Percentiles rank a stretch among this genome's conserved stretches.
phyloP scores from a whole-genome alignment of 2,888 invertebrate genomes.

The Monoplex corrugatus region DNA sequence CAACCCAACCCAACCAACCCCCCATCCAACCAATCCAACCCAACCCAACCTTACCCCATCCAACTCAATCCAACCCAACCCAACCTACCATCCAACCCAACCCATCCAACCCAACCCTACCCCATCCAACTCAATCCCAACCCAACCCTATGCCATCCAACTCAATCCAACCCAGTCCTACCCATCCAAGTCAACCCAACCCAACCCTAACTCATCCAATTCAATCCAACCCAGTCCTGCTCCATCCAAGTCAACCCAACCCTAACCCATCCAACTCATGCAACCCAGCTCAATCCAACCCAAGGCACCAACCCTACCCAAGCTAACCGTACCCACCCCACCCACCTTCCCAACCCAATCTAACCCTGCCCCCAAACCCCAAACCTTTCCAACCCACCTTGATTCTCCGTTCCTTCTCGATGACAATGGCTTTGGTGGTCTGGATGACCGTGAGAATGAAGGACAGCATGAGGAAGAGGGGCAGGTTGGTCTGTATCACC shows the following conservation, averaged over 20 bases:
- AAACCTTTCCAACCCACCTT: constrained; percentile 66
- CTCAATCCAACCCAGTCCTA: too few species aligned
- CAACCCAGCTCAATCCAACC: too few species aligned
- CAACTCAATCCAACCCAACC: neutral
- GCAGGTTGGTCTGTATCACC: constrained; percentile 87
- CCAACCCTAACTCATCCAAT: neutral
- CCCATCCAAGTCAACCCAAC: neutral
- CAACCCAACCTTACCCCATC: neutral
- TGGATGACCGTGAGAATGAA: constrained; percentile 91
- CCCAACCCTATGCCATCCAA: neutral
- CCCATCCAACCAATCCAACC: neutral
- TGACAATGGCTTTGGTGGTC: constrained; percentile 88
- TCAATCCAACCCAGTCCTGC: neutral
- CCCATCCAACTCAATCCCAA: neutral
- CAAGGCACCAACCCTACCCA: too few species aligned
- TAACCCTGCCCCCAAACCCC: neutral
- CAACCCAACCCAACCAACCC: neutral
- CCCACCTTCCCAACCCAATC: neutral
- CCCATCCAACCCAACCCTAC: neutral
- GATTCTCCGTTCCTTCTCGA: constrained; percentile 87
- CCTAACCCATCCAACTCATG: too few species aligned
- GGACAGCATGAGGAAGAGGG: constrained; percentile 89
- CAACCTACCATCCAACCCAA: neutral
- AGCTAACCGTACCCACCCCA: neutral
- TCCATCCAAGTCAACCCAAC: too few species aligned